A percentile compares a stretch with the other conserved stretches of the same genome.
These are phyloP conservation scores for Luehdorfia chinensis DNA, from an alignment of 1,140 invertebrate species.

Conservation along the genomic window DNA sequence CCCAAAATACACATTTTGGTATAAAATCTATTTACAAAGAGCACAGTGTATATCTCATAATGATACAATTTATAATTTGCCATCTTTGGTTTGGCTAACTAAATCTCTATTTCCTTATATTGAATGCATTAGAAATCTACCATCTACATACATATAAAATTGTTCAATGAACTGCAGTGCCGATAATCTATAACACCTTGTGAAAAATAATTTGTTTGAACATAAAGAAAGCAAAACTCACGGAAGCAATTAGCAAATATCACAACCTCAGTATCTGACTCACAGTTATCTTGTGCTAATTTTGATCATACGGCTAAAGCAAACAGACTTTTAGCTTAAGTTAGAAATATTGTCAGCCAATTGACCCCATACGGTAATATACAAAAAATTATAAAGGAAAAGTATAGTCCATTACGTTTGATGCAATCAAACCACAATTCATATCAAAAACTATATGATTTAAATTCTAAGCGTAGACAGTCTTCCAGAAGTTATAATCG, in stretches of 20 bases:
- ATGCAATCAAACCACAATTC: conserved; percentile 4
- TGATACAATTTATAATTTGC: background rate
- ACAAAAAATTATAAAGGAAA: conserved; percentile 22
- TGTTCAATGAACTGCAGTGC: no score
- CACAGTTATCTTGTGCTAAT: conserved; percentile 34
- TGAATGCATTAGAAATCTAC: background rate
- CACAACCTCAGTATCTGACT: conserved; percentile 37
- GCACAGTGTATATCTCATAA: background rate
- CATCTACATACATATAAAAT: no score
- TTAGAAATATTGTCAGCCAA: conserved; percentile 31
- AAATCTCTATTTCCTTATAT: background rate
- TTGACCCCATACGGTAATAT: conserved; percentile 23
- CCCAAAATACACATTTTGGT: conserved; percentile 1
- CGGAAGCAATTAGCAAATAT: conserved; percentile 24
- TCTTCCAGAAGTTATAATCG: conserved; percentile 1
- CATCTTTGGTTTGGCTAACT: conserved; percentile 12
- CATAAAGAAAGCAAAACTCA: background rate
- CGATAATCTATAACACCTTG: no score
- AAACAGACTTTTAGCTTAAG: conserved; percentile 26
- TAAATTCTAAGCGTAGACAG: conserved; percentile 11
- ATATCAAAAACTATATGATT: conserved; percentile 3
- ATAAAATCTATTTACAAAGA: conserved; percentile 6
- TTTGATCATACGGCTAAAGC: conserved; percentile 20
- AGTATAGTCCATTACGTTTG: conserved; percentile 14
- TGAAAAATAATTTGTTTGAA: background rate